A percentile compares a stretch with the other conserved stretches of the same genome.
These are phyloP conservation scores for Erpornis zantholeuca DNA, from an alignment of 2,113 vertebrate genomes.

Conservation along the genomic window DNA sequence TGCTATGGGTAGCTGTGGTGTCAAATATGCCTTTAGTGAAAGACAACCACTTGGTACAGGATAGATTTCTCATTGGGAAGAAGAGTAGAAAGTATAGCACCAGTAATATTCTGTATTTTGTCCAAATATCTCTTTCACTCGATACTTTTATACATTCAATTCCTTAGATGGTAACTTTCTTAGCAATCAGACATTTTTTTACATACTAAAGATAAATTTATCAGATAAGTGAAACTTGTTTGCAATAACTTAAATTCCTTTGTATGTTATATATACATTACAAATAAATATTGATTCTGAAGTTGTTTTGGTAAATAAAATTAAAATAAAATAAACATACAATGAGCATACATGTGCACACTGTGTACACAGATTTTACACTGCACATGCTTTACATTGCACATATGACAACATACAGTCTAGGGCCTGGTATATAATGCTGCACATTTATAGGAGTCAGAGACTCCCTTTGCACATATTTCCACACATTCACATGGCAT, in stretches of 20 bases:
- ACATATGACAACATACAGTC: fast-evolving
- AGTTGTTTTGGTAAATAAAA: neutral
- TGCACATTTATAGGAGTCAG: neutral
- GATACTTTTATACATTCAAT: neutral
- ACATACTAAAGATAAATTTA: neutral
- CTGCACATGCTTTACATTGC: no score
- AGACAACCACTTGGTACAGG: neutral
- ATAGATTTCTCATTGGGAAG: neutral
- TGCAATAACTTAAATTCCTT: neutral
- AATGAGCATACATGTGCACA: neutral
- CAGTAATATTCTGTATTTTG: neutral
- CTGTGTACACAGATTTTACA: neutral
- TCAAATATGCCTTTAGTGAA: neutral
- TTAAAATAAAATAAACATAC: neutral
- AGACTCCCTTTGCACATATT: neutral
- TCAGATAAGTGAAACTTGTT: neutral
- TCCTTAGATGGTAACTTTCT: neutral
- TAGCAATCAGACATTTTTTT: neutral
- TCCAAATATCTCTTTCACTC: neutral
- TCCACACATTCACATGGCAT: neutral
- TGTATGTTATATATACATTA: neutral
- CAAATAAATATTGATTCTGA: neutral
- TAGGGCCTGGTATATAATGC: neutral
- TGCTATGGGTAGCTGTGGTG: neutral
- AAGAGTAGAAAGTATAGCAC: neutral